These are phyloP conservation scores for Piezodorus guildinii DNA, from an alignment of 1,140 invertebrate genomes.

Conservation along the genomic window DNA sequence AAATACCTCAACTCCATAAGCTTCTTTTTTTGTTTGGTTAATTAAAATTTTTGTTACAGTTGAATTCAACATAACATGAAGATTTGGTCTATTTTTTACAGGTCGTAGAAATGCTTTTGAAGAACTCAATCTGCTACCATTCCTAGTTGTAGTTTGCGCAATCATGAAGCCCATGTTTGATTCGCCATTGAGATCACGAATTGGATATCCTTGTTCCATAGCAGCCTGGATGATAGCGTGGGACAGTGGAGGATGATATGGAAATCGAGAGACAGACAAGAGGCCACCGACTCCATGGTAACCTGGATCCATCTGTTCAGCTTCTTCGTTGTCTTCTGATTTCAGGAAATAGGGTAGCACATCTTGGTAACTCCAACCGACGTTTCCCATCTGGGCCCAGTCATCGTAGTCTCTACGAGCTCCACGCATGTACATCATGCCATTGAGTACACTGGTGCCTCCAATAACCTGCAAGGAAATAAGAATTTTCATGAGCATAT, in stretches of 20 bases:
- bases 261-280: slow-evolving; percentile 67
- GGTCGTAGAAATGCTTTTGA: slow-evolving; percentile 60
- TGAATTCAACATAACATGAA: slow-evolving; percentile 65
- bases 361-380: slow-evolving; percentile 82
- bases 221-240: slow-evolving; percentile 73
- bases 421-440: slow-evolving; percentile 93
- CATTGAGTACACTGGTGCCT: slow-evolving; percentile 88
- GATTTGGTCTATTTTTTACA: slow-evolving; percentile 51
- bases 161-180: slow-evolving; percentile 68
- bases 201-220: slow-evolving; percentile 65
- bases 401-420: slow-evolving; percentile 80
- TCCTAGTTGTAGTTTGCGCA: slow-evolving; percentile 75
- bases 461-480: slow-evolving; percentile 53
- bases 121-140: slow-evolving; percentile 71
- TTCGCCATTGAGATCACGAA: slow-evolving; percentile 73
- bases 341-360: slow-evolving; percentile 80
- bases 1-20: slow-evolving; percentile 52
- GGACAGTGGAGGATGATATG: slow-evolving; percentile 73
- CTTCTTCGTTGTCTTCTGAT: slow-evolving; percentile 66
- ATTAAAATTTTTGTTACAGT: slow-evolving; percentile 60
- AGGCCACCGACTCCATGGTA: slow-evolving; percentile 68
- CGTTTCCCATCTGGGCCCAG: slow-evolving; percentile 76
- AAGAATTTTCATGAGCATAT: not conserved
- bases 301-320: slow-evolving; percentile 57
- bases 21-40: slow-evolving; percentile 50